phyloP scores from a whole-genome alignment of 2,888 invertebrate species.

The Lapara coniferarum region DNA sequence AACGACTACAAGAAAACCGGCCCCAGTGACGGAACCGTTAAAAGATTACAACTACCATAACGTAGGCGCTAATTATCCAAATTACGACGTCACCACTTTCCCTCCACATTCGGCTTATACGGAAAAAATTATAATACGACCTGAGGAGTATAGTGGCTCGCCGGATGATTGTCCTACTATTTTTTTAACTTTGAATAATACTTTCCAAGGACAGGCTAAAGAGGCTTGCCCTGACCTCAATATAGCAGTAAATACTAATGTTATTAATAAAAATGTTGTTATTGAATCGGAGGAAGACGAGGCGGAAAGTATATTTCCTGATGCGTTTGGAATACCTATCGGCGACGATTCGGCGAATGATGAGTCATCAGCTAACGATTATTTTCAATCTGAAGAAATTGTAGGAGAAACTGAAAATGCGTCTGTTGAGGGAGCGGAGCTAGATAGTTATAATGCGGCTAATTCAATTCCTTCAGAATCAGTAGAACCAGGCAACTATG shows the following conservation, averaged over 20 bases:
- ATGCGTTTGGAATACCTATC: conserved; percentile 63
- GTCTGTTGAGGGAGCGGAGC: conserved; percentile 64
- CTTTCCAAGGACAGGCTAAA: conserved; percentile 82
- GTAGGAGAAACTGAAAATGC: conserved; percentile 64
- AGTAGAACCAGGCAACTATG: conserved; percentile 51
- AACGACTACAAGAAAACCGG: conserved; percentile 63
- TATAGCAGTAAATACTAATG: conserved; percentile 87
- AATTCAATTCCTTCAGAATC: conserved; percentile 56
- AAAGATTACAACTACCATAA: conserved; percentile 64
- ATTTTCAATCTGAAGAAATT: conserved; percentile 60
- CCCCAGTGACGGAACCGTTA: conserved; percentile 56
- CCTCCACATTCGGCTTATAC: conserved; percentile 69
- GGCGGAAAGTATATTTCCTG: conserved; percentile 59
- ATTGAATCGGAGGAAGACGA: conserved; percentile 72
- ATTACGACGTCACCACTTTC: conserved; percentile 74
- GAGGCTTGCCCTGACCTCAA: conserved; percentile 88
- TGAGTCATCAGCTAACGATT: conserved; percentile 59
- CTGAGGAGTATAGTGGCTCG: conserved; percentile 73
- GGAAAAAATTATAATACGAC: conserved; percentile 75
- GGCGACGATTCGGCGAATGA: conserved; percentile 65
- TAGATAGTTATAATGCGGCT: conserved; percentile 67
- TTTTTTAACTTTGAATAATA: conserved; percentile 81
- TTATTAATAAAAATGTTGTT: conserved; percentile 83
- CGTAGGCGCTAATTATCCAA: conserved; percentile 56
- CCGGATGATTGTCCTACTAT: conserved; percentile 83